Conservation (phyloP, 1,140 invertebrate species). For the Cepaea nemoralis region DNA sequence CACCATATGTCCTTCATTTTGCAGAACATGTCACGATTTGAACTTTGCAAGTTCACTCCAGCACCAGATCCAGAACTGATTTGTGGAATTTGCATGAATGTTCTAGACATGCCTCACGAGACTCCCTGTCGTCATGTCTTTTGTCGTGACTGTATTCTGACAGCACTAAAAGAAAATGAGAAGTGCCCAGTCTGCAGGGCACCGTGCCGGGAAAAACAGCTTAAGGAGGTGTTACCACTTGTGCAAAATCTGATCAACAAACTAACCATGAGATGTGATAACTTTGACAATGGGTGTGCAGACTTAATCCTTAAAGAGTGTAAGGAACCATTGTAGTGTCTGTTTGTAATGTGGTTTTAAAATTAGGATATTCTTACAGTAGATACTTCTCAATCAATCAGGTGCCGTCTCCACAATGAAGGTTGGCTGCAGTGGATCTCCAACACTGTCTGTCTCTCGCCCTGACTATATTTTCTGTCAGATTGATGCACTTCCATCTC, state of each 20-base stretch:
- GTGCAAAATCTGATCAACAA: constrained; percentile 67
- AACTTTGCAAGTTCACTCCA: constrained; percentile 62
- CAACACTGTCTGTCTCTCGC: too few species aligned
- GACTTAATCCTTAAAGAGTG: constrained; percentile 49
- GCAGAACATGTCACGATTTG: constrained; percentile 61
- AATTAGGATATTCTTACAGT: too few species aligned
- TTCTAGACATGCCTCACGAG: constrained; percentile 60
- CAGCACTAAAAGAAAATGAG: constrained; percentile 53
- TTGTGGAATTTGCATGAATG: constrained; percentile 66
- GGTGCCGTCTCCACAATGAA: too few species aligned
- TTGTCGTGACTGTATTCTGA: constrained; percentile 63
- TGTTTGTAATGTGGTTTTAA: not conserved
- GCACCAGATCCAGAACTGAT: constrained; percentile 63
- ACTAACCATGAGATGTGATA: constrained; percentile 55
- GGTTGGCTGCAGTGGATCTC: too few species aligned
- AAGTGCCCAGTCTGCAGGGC: constrained; percentile 64
- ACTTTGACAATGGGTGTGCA: constrained; percentile 53
- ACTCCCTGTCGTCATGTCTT: constrained; percentile 67
- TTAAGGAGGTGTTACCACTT: constrained; percentile 61
- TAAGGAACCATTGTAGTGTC: constrained; percentile 31
- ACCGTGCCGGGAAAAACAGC: constrained; percentile 42
- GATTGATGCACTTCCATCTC: too few species aligned
- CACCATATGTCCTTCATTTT: not conserved
- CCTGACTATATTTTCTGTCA: too few species aligned
- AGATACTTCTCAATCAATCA: too few species aligned